Evolutionary conservation across 1,140 invertebrate species (phyloP), one percentile per base, ranked within the genome.

Genomic region (Tetragonula clypearis): DNA sequence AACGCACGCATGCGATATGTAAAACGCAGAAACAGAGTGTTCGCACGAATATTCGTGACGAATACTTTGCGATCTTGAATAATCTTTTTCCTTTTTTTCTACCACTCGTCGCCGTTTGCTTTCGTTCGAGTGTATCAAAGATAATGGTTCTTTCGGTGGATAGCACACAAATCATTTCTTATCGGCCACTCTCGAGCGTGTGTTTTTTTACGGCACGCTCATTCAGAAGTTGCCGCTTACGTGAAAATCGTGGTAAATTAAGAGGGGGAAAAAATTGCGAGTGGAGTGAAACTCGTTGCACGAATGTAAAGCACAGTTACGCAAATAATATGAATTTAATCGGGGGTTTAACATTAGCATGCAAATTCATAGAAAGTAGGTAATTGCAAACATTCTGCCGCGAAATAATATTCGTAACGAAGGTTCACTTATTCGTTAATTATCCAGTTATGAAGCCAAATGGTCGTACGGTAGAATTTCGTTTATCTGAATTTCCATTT

Each of bases 31-130:
- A 84, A 84, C 19, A 21, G 41, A 26, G 14, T 15, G 15, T 11
- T 73, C 76, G 58, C 82, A 79, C 76, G 82, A 79, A 84, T 23
- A 73, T 65, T 72, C 76, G 66, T 78, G 82, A 35, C 4, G 19
- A 19, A 77, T 23, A 49, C 26, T 56, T 23, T 0, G 53, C 53
- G n/a, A 77, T 17, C 19, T n/a, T 19, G 53, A 53, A 69, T 68
- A 23, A 41, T 65, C 26, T 21, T 62, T 84, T 79, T 49, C 6
- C 8, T 49, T 49, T 8, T 6, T 49, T 49, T 49, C 41, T 49
- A 0, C 41, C 68, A 19, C 72, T 79, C 76, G 68, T 79, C 77
- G 56, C 35, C 76, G 82, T 62, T 55, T n/a, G n/a, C 21, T 65
- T 72, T 26, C 75, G 41, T n/a, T 56, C 49, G 82, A 71, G 65